These are phyloP conservation scores for Dromococcyx pavoninus DNA, from an alignment of 2,797 vertebrate genomes.

Conservation along the genomic window DNA sequence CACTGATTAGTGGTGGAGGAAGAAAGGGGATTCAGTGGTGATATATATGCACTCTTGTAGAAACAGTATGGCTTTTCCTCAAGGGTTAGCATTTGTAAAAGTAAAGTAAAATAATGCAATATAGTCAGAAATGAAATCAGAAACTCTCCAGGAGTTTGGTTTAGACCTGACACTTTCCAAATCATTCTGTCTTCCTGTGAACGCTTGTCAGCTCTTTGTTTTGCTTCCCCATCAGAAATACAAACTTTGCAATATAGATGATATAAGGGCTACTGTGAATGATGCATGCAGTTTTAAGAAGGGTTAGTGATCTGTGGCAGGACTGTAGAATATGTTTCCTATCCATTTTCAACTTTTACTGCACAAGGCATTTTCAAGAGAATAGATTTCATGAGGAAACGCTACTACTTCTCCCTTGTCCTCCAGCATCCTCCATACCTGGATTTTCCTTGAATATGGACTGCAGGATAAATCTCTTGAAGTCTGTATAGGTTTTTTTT, in stretches of 20 bases:
- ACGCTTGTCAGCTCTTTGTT: not conserved
- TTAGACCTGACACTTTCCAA: not conserved
- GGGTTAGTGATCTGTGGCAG: not conserved
- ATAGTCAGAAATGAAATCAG: not conserved
- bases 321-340: not conserved
- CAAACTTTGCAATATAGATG: not conserved
- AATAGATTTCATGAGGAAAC: not conserved
- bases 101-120: not conserved
- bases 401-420: not conserved
- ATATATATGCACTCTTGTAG: not conserved
- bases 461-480: not conserved
- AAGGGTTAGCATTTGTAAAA: not conserved
- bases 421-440: no score
- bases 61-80: not conserved
- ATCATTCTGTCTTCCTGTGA: not conserved
- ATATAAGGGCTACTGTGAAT: not conserved
- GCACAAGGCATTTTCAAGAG: not conserved
- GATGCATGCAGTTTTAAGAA: not conserved
- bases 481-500: not conserved
- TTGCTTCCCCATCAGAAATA: not conserved
- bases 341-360: not conserved
- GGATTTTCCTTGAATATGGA: not conserved
- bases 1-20: not conserved
- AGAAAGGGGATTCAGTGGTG: not conserved
- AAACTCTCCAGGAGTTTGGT: not conserved